These are phyloP conservation scores for Microcaecilia unicolor DNA, from an alignment of 2,797 vertebrate species.

Conservation along the genomic window DNA sequence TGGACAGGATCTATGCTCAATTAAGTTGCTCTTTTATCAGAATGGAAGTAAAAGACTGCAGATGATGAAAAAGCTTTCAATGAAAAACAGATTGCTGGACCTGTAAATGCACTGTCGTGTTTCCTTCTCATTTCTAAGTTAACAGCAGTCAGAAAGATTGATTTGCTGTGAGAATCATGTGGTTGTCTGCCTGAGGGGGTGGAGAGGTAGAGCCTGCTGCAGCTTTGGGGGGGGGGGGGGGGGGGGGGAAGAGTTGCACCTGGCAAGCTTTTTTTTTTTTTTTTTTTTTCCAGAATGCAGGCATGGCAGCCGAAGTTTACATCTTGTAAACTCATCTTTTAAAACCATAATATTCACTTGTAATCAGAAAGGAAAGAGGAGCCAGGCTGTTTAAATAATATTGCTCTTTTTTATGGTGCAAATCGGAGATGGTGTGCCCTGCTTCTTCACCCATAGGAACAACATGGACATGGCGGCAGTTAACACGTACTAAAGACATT, in stretches of 20 bases:
- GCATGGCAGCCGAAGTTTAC: constrained; percentile 7
- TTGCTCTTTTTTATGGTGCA: constrained; percentile 8
- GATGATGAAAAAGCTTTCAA: constrained; percentile 36
- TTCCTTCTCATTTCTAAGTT: constrained; percentile 27
- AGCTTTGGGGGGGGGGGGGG: too few relatives aligned
- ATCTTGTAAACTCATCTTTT: constrained; percentile 15
- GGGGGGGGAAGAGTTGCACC: too few relatives aligned
- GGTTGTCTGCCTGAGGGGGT: constrained; percentile 19
- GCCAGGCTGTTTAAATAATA: constrained; percentile 23
- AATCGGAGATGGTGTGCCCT: too few relatives aligned
- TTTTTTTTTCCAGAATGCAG: constrained; percentile 19
- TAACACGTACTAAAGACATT: too few relatives aligned
- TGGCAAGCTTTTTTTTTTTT: too few relatives aligned
- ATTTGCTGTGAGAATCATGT: constrained; percentile 33
- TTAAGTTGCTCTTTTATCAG: constrained; percentile 65
- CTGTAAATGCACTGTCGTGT: constrained; percentile 28
- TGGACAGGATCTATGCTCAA: constrained; percentile 54
- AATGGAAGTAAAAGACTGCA: constrained; percentile 62
- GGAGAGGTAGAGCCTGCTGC: too few relatives aligned
- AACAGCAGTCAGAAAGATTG: constrained; percentile 36
- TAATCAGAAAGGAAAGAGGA: constrained; percentile 11
- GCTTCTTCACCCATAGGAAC: too few relatives aligned
- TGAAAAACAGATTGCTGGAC: constrained; percentile 52
- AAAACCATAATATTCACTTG: constrained; percentile 4
- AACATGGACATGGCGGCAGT: too few relatives aligned